Base-by-base conservation (phyloP, 2,888 invertebrate genomes). In the Chrysopilus asiliformis region DNA sequence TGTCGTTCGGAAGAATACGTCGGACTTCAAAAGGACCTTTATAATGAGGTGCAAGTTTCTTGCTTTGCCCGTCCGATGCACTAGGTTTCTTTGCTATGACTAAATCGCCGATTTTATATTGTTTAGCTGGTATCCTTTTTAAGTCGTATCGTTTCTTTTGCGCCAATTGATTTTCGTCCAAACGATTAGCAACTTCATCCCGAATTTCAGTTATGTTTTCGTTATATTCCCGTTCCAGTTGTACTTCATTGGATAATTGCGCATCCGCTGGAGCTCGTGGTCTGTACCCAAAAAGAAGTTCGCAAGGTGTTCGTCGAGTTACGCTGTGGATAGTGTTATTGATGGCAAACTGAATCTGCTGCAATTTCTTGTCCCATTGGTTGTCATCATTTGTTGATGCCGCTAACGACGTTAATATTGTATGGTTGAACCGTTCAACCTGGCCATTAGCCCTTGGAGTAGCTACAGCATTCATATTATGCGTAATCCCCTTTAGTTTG, bases 391-490 rank as follows among this genome's bases (percentile, higher is more conserved):
- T n/a, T n/a, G n/a, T 18, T 10, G 28, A 12, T 12, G 20, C 22
- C n/a, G 26, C 26, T 5, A 31, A 13, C 9, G n/a, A 3, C 2
- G 7, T 12, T 5, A 34, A 14, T 4, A 28, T n/a, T 5, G 12
- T 29, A 13, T 13, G 13, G n/a, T 31, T 18, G 2, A 20, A 14
- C 17, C 42, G 33, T 36, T 43, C 43, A 3, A 7, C 42, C 28
- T n/a, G n/a, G n/a, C n/a, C n/a, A n/a, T n/a, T n/a, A n/a, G n/a
- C n/a, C n/a, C n/a, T n/a, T n/a, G n/a, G 38, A 4, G 38, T 34
- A 4, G 22, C 4, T 4, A 34, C 34, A 17, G 34, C 34, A 9
- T 17, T 28, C 13, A 14, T 19, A 6, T 17, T 25, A 9, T 34
- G 38, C 4, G 13, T 12, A 16, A 38, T 34, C 3, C 4, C 33